Percentiles rank a stretch among this genome's conserved stretches.
Evolutionary conservation across 2,113 vertebrate species (phyloP).

Genomic region (Burhinus oedicnemus): DNA sequence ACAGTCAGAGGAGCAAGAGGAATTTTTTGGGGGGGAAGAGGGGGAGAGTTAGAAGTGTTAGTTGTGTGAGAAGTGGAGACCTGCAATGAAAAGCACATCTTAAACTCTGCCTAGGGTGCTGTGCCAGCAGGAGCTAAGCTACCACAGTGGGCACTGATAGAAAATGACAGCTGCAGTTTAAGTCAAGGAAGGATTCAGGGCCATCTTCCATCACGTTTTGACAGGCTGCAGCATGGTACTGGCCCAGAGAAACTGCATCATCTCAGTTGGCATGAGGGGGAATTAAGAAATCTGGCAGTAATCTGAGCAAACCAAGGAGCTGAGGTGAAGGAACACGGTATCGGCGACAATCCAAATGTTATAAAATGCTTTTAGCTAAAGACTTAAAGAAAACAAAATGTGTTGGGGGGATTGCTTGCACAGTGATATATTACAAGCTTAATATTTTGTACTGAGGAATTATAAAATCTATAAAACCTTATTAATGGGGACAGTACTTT

Average conservation of each 20-base stretch:
- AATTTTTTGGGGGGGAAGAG: accelerated
- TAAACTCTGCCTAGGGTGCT: neutral
- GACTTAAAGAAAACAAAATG: neutral
- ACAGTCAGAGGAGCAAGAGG: neutral
- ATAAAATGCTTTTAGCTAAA: neutral
- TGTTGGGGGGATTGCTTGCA: neutral
- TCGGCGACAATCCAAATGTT: neutral
- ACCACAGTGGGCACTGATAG: conserved; percentile 5
- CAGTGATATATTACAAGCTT: neutral
- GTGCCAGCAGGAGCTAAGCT: conserved; percentile 54
- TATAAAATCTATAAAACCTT: neutral
- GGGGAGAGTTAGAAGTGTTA: neutral
- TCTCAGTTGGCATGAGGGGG: neutral
- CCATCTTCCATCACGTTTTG: conserved; percentile 64
- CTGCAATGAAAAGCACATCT: neutral
- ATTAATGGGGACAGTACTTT: neutral
- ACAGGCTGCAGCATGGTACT: conserved; percentile 39
- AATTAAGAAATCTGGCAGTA: conserved; percentile 52
- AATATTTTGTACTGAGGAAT: neutral
- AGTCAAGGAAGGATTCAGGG: conserved; percentile 21
- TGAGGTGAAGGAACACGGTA: neutral
- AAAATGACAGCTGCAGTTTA: conserved; percentile 60
- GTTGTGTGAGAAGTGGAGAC: conserved; percentile 7
- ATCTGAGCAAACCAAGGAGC: neutral
- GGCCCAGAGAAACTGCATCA: neutral